phyloP scores from a whole-genome alignment of 2,888 invertebrate genomes.

The Tuta absoluta region DNA sequence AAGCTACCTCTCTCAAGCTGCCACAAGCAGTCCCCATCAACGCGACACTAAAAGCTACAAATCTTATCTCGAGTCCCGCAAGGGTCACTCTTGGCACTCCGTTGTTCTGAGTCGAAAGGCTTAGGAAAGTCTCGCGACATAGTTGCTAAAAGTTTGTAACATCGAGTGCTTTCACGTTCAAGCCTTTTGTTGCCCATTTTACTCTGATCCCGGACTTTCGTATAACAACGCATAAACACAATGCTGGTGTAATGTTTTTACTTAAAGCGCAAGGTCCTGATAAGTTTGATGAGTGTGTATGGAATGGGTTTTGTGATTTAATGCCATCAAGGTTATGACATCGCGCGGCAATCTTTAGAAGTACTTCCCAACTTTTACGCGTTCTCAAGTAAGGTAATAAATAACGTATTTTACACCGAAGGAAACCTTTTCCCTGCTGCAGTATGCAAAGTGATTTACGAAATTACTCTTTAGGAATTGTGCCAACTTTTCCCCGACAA shows the following conservation, averaged over 20 bases:
- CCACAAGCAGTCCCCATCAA: conserved; percentile 36
- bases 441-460: conserved; percentile 31
- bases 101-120: conserved; percentile 64
- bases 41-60: conserved; percentile 67
- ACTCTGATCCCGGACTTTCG: conserved; percentile 36
- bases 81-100: conserved; percentile 68
- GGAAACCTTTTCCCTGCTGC: conserved; percentile 26
- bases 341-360: conserved; percentile 57
- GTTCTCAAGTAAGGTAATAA: conserved; percentile 37
- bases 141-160: conserved; percentile 76
- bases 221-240: neutral
- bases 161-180: conserved; percentile 73
- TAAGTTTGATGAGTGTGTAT: conserved; percentile 43
- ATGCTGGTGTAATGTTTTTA: neutral
- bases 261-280: conserved; percentile 38
- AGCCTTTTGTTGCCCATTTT: conserved; percentile 54
- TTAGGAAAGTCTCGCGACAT: conserved; percentile 64
- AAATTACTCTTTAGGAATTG: conserved; percentile 27
- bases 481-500: conserved; percentile 25
- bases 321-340: conserved; percentile 65
- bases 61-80: conserved; percentile 61
- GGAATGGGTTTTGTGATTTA: conserved; percentile 68
- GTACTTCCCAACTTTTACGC: conserved; percentile 53
- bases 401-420: conserved; percentile 27
- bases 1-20: conserved; percentile 44